Evolutionary conservation across 2,888 invertebrate genomes (phyloP), one percentile per base, ranked within the genome.

Genomic region (Galerucella pusilla): DNA sequence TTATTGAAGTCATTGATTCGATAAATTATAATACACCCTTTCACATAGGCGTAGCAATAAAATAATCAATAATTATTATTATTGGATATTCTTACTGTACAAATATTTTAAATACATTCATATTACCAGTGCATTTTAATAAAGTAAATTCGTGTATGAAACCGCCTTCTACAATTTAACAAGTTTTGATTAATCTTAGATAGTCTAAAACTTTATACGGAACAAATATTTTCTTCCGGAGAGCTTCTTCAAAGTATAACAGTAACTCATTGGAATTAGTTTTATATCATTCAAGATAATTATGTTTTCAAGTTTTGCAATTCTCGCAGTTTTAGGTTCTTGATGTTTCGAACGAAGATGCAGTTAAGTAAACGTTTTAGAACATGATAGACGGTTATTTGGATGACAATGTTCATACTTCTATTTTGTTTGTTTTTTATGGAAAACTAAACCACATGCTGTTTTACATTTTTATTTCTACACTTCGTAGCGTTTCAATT

Each of bases 1-100:
- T 86, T 86, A 86, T 86, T 85, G 85, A 87, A 87, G 85, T 87
- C 87, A 87, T 83, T 87, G 88, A 84, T 77, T 86, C 85, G 86
- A 79, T 85, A 87, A 86, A 87, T 87, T 87, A 85, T 86, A 84
- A 85, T 82, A 80, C 80, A 80, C 80, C 81, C 75, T 81, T 77
- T 76, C 75, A 75, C 64, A 65, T 46, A 45, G 46, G 79, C 79
- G 80, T 79, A 64, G 49, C 10, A 65, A 63, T 45, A 54, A 16
- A 74, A 71, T 71, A 45, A 67, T 63, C 25, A 52, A 20, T 49
- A 64, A 68, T 46, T 67, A 57, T 9, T 14, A 57, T 20, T 2
- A 10, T 10, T 20, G 11, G 6, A 49, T 49, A 14, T 49, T 14
- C 7, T 7, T 35, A 54, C 67, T 60, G 67, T 54, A 35, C 66